Base-by-base conservation (phyloP, 2,113 vertebrate genomes). In the Coracopsis vasa region DNA sequence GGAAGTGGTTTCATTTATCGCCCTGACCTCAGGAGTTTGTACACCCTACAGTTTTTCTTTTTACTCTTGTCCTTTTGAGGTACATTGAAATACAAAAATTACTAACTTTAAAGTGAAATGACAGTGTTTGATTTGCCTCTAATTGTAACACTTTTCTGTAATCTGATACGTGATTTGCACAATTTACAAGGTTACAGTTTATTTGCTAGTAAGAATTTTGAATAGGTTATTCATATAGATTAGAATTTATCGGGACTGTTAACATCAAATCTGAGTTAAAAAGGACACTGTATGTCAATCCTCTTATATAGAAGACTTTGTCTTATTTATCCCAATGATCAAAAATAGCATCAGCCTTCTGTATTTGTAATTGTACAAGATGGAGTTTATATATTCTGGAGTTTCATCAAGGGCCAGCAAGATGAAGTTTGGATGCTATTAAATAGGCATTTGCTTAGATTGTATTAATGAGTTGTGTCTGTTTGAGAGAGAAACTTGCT, bases 1-100 rank as follows among this genome's bases (percentile, higher is more conserved):
- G 94, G 95, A 97, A 97, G 80, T 81, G 83, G 75, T 93, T 92
- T 95, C 33, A 62, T 98, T 94, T 98, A 96, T 97, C 96, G 81
- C 50, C 31, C 50, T 91, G 80, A 78, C 84, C 86, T 94, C 73
- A 84, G 78, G 58, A 90, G 27, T 90, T 89, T 83, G 64, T 77
- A 41, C 41, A 90, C n/a, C 13, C 33, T 45, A 31, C 25, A 67
- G 50, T 88, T 90, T 90, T 90, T 77, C 51, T 37, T 84, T 75
- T 91, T 37, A 69, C 61, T 88, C 48, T 61, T 84, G 17, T 23
- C 74, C 31, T 50, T 91, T 44, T 51, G 77, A 78, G 39, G 28
- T 39, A n/a, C 2, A 1, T 10, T 0, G 0, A 60, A 45, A 81
- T 70, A 28, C 9, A 35, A 33, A 27, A 70, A 54, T 45, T 47